Evolutionary conservation across 2,888 invertebrate genomes (phyloP).

Genomic region (Spilarctia lutea): DNA sequence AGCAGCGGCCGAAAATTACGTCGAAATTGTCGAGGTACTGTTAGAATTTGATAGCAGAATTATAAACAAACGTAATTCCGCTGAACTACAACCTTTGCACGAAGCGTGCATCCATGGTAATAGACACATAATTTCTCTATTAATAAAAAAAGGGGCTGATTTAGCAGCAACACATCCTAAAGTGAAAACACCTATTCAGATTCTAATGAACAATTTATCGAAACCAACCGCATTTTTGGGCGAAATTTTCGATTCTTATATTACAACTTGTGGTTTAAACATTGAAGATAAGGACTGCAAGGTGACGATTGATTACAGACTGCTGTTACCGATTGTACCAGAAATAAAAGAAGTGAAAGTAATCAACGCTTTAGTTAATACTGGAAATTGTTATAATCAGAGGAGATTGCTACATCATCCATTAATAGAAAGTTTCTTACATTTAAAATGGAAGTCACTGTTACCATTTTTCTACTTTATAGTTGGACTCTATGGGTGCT

Average conservation of each 20-base stretch:
- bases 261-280: conserved; percentile 70
- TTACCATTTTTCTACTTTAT: conserved; percentile 78
- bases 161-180: conserved; percentile 26
- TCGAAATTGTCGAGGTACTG: conserved; percentile 62
- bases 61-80: conserved; percentile 38
- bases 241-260: conserved; percentile 76
- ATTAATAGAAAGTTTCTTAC: conserved; percentile 81
- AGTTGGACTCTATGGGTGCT: conserved; percentile 72
- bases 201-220: conserved; percentile 73
- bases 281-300: conserved; percentile 58
- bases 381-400: conserved; percentile 73
- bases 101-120: conserved; percentile 76
- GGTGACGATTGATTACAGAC: conserved; percentile 73
- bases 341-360: conserved; percentile 77
- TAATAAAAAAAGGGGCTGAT: conserved; percentile 70
- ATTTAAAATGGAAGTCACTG: conserved; percentile 82
- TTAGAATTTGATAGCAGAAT: conserved; percentile 63
- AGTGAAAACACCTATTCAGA: conserved; percentile 66
- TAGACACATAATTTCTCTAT: conserved; percentile 76
- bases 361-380: conserved; percentile 76
- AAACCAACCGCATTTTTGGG: conserved; percentile 79
- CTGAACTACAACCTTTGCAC: conserved; percentile 53
- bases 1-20: conserved; percentile 68
- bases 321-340: conserved; percentile 61
- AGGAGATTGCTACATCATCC: conserved; percentile 80